A percentile compares a stretch with the other conserved stretches of the same genome.
phyloP scores from a whole-genome alignment of 2,113 vertebrate species.

The Callipepla squamata region DNA sequence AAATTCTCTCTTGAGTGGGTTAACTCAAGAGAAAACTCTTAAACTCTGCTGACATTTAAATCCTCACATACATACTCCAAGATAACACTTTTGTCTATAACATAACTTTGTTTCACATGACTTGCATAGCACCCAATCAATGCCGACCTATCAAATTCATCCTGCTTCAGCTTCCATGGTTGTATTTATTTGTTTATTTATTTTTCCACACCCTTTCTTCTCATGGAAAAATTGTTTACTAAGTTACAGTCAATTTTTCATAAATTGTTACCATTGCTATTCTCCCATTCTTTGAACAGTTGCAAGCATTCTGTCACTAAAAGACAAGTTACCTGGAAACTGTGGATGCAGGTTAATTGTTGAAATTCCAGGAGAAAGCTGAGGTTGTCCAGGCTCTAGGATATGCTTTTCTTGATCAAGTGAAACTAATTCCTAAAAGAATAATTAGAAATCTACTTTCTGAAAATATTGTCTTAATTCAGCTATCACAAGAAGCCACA shows the following conservation, averaged over 20 bases:
- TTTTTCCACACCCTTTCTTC: background rate
- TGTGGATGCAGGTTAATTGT: constrained; percentile 85
- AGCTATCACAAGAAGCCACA: background rate
- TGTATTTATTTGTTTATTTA: background rate
- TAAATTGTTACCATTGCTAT: background rate
- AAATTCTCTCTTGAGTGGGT: background rate
- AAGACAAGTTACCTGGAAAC: constrained; percentile 83
- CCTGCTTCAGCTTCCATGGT: background rate
- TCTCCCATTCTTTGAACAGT: background rate
- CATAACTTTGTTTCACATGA: background rate
- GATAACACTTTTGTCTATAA: background rate
- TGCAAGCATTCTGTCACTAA: background rate
- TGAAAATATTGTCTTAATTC: constrained; percentile 14
- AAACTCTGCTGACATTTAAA: background rate
- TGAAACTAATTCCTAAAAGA: constrained; percentile 77
- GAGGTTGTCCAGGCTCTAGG: constrained; percentile 84
- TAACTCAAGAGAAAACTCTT: background rate
- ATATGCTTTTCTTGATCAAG: constrained; percentile 80
- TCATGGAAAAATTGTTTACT: background rate
- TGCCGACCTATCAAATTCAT: background rate
- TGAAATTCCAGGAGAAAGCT: constrained; percentile 89
- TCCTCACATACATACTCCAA: background rate
- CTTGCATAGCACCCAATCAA: background rate
- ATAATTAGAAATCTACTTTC: background rate
- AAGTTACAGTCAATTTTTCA: background rate